phyloP scores from a whole-genome alignment of 1,140 invertebrate species.

The Aphelenchoides besseyi region DNA sequence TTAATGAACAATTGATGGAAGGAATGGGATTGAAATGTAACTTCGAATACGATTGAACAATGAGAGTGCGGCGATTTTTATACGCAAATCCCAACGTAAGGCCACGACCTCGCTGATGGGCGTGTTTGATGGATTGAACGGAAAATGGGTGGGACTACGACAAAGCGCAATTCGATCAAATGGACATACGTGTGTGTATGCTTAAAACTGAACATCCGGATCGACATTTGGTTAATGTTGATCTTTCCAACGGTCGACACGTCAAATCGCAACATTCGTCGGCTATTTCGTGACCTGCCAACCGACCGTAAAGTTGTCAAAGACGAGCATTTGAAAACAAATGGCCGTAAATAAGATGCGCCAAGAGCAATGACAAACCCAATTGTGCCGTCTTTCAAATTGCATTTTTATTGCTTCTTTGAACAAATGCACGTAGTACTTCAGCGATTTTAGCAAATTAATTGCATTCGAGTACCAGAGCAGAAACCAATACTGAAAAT shows the following conservation, averaged over 20 bases:
- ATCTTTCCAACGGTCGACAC: not conserved
- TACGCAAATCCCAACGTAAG: not conserved
- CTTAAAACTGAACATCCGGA: not conserved
- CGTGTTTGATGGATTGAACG: not conserved
- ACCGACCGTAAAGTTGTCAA: not conserved
- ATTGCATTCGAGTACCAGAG: too few relatives aligned
- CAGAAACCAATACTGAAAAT: too few relatives aligned
- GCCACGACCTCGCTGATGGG: not conserved
- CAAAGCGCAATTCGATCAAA: not conserved
- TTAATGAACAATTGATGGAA: not conserved
- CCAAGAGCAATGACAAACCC: slow-evolving; percentile 1
- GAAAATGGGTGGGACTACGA: slow-evolving; percentile 4
- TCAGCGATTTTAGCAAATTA: too few relatives aligned
- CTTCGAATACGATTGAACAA: not conserved
- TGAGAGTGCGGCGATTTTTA: slow-evolving; percentile 6
- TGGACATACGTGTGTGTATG: not conserved
- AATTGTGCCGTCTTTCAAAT: too few relatives aligned
- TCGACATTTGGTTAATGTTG: not conserved
- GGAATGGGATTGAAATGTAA: not conserved
- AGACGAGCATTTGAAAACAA: not conserved
- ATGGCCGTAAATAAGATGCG: slow-evolving; percentile 3
- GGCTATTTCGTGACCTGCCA: too few relatives aligned
- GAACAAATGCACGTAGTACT: too few relatives aligned
- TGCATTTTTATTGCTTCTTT: too few relatives aligned
- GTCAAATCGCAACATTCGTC: not conserved